phyloP scores from a whole-genome alignment of 2,888 invertebrate species.

The Gymnocheta viridis region DNA sequence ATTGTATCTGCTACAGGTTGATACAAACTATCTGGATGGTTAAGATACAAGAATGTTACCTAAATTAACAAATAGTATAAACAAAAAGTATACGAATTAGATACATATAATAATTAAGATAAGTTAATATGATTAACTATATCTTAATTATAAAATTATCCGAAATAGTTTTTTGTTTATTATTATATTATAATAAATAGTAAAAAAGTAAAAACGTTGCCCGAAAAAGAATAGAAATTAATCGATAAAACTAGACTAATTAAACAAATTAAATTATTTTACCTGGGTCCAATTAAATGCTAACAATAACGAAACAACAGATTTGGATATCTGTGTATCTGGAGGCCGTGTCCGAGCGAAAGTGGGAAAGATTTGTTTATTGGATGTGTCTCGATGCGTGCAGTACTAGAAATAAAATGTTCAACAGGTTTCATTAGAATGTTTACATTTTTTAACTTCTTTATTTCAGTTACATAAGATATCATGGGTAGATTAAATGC shows the following conservation, averaged over 20 bases:
- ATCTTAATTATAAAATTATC: too few species aligned
- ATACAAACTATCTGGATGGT: slow-evolving; percentile 89
- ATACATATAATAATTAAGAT: not conserved
- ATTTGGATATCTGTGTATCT: slow-evolving; percentile 96
- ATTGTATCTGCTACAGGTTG: slow-evolving; percentile 91
- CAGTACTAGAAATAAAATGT: slow-evolving; percentile 87
- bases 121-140: too few species aligned
- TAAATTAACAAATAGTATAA: slow-evolving; percentile 78
- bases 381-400: slow-evolving; percentile 93
- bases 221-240: not conserved
- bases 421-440: not conserved
- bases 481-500: slow-evolving; percentile 98
- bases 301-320: slow-evolving; percentile 92
- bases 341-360: slow-evolving; percentile 96
- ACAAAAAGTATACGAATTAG: not conserved
- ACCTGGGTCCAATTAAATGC: slow-evolving; percentile 96
- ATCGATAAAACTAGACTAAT: not conserved
- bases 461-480: slow-evolving; percentile 90
- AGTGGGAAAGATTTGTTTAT: slow-evolving; percentile 93
- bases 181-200: too few species aligned
- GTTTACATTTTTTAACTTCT: not conserved
- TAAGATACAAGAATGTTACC: slow-evolving; percentile 92
- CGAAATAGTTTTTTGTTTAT: not conserved
- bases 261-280: slow-evolving; percentile 76
- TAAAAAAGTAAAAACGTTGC: too few species aligned